Conservation (phyloP, 2,888 invertebrate genomes). For the Atethmia centrago region DNA sequence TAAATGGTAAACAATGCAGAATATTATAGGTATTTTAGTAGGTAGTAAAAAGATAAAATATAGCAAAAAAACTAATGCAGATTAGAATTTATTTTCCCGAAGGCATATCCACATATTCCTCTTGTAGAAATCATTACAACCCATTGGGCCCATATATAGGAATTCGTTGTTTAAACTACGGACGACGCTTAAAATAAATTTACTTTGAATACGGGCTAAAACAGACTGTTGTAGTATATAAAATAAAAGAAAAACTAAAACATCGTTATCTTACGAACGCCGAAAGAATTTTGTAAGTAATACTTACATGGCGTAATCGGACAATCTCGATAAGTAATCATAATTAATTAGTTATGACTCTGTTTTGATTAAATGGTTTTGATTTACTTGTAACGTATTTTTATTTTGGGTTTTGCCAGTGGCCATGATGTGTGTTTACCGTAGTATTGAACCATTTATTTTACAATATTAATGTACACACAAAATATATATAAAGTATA, state of each 20-base stretch:
- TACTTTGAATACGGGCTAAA: slow-evolving; percentile 77
- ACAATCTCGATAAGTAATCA: slow-evolving; percentile 71
- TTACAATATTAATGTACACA: background rate
- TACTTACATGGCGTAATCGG: slow-evolving; percentile 43
- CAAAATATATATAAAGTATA: background rate
- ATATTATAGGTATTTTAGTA: background rate
- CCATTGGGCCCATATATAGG: slow-evolving; percentile 83
- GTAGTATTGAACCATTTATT: background rate
- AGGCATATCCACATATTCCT: slow-evolving; percentile 75
- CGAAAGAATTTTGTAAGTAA: slow-evolving; percentile 19
- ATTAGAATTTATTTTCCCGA: slow-evolving; percentile 21
- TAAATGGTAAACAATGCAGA: background rate
- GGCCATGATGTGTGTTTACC: slow-evolving; percentile 6
- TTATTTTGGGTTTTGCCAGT: slow-evolving; percentile 18
- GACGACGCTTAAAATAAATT: slow-evolving; percentile 82
- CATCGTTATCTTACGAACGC: slow-evolving; percentile 26
- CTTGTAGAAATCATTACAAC: slow-evolving; percentile 81
- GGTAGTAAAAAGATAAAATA: background rate
- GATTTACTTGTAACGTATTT: slow-evolving; percentile 20
- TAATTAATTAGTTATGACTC: slow-evolving; percentile 68
- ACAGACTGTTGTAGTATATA: slow-evolving; percentile 62
- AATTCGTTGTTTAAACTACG: slow-evolving; percentile 85
- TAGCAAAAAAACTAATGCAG: background rate
- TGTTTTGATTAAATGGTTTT: slow-evolving; percentile 50
- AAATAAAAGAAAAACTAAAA: slow-evolving; percentile 36